Percentiles rank a stretch among this genome's conserved stretches.
These are phyloP conservation scores for Arrhopalites spinosus DNA, from an alignment of 2,888 invertebrate species.

Conservation along the genomic window DNA sequence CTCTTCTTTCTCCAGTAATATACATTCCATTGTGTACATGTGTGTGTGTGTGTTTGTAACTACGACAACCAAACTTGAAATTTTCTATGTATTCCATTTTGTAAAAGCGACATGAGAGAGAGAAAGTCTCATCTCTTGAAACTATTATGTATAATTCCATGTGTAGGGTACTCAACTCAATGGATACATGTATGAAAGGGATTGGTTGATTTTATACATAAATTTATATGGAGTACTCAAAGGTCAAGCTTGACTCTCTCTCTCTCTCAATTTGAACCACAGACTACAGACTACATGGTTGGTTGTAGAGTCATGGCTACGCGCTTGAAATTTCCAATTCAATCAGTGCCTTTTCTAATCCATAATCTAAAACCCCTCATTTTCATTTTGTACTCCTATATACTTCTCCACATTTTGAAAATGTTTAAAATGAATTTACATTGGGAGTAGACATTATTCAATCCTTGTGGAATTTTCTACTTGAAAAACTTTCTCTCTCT, in stretches of 20 bases:
- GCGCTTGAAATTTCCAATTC: constrained; percentile 6
- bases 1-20: constrained; percentile 4
- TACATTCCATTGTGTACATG: background rate
- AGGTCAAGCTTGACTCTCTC: background rate
- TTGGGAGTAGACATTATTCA: no score
- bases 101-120: no score
- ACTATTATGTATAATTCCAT: background rate
- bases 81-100: no score
- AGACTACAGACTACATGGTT: background rate
- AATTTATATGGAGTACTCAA: background rate
- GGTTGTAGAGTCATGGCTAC: background rate
- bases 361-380: constrained; percentile 9
- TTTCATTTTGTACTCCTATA: background rate
- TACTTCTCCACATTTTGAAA: background rate
- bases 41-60: background rate
- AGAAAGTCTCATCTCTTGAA: no score
- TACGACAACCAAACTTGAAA: constrained; percentile 25
- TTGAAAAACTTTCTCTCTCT: no score
- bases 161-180: no score
- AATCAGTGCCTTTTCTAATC: constrained; percentile 8
- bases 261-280: background rate
- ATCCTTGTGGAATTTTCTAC: no score
- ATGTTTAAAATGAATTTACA: no score
- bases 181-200: no score
- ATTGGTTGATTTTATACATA: background rate